These are phyloP conservation scores for Eutrigla gurnardus DNA, from an alignment of 2,797 vertebrate species.

Conservation along the genomic window DNA sequence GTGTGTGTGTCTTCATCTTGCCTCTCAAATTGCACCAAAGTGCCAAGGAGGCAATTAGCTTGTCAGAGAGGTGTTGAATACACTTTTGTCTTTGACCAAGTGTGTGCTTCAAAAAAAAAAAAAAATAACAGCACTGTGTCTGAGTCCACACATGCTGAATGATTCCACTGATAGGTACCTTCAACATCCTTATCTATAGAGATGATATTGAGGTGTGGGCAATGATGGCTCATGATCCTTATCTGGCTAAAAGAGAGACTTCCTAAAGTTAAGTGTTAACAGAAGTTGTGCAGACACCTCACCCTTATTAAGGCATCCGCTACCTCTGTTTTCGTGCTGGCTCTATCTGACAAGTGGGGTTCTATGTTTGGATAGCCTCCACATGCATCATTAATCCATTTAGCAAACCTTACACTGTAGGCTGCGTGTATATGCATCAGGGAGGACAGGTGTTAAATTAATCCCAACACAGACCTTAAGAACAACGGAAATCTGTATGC, in stretches of 20 bases:
- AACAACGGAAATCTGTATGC: conserved; percentile 1
- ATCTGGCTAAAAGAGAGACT: conserved; percentile 60
- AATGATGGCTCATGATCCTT: conserved; percentile 61
- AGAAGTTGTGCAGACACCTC: conserved; percentile 57
- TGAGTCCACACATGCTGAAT: conserved; percentile 20
- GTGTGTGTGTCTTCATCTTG: conserved; percentile 14
- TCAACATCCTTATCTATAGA: conserved; percentile 51
- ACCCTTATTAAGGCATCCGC: conserved; percentile 65
- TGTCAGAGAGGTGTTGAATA: conserved; percentile 50
- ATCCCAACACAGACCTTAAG: conserved; percentile 33
- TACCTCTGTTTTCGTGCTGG: conserved; percentile 29
- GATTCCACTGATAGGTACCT: conserved; percentile 36
- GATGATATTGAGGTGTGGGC: conserved; percentile 65
- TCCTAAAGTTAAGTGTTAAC: conserved; percentile 63
- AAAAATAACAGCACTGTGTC: conserved; percentile 36
- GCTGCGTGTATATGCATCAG: conserved; percentile 19
- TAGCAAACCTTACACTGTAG: conserved; percentile 28
- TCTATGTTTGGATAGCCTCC: conserved; percentile 65
- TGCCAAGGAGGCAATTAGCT: conserved; percentile 61
- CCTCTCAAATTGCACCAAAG: conserved; percentile 53
- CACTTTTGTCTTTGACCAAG: conserved; percentile 46
- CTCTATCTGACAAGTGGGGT: conserved; percentile 37
- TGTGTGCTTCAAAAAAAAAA: conserved; percentile 4
- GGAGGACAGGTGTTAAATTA: conserved; percentile 46
- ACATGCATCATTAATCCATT: conserved; percentile 56